Evolutionary conservation across 1,140 invertebrate species (phyloP), one percentile per base, ranked within the genome.

Genomic region (Cyclargus thomasi): DNA sequence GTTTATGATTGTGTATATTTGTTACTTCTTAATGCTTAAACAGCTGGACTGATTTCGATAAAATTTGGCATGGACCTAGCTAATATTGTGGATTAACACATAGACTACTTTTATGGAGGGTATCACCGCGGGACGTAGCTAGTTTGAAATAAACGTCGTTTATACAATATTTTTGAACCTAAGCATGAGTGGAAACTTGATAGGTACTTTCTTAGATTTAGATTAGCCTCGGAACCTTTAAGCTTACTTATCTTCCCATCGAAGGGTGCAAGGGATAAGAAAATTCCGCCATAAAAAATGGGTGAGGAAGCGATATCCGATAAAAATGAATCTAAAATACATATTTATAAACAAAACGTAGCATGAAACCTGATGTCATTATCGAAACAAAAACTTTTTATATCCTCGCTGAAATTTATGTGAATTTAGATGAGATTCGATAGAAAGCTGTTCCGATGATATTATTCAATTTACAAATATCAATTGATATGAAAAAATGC

Each of bases 401-500:
- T 16, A 21, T 22, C 14, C 39, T 22, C 39, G 22, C 21, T n/a
- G 21, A 65, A 22, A 53, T 65, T 65, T 65, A 53, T 57, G 23
- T 57, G 22, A 65, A 65, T 65, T 55, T 29, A 55, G n/a, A 65
- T 59, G 53, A 65, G 47, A 53, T 53, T 65, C 53, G 64, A 65
- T 65, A 55, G 53, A 57, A 65, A 2, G 53, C 21, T 16, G 53
- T 65, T 57, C 57, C 64, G 53, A 14, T 57, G 53, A 55, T 29
- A 65, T 59, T 59, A 59, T 59, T 59, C 23, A 65, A 65, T 65
- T 65, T 65, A 55, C 64, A 65, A n/a, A 65, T 66, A 66, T 57
- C 65, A 66, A 66, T 66, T 57, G 35, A 66, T 66, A 66, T 66
- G 21, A 66, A 66, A 66, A n/a, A n/a, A n/a, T n/a, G n/a, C n/a